A percentile compares a stretch with the other conserved stretches of the same genome.
These are phyloP conservation scores for Odontamblyopus lacepedii DNA, from an alignment of 2,797 vertebrate species.

Conservation along the genomic window DNA sequence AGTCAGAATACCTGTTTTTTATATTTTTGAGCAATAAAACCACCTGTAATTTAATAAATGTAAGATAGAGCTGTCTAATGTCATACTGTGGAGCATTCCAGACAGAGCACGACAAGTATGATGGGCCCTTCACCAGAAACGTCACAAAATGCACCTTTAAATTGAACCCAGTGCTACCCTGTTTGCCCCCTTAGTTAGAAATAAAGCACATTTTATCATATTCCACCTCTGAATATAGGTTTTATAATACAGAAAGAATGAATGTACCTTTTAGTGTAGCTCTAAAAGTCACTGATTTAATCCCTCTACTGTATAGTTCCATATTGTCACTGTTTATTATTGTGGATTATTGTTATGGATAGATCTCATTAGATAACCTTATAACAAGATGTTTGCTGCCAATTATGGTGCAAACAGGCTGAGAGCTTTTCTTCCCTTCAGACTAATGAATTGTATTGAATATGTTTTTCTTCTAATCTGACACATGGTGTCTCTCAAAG, in stretches of 20 bases:
- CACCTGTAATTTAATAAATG: too few species aligned
- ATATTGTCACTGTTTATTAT: not conserved
- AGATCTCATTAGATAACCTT: constrained; percentile 18
- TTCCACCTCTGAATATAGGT: not conserved
- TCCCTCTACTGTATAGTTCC: too few species aligned
- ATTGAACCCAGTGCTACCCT: not conserved
- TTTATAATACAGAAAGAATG: not conserved
- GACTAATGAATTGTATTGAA: constrained; percentile 53
- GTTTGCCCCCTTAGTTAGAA: not conserved
- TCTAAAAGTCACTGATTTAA: not conserved
- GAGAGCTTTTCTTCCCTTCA: constrained; percentile 17
- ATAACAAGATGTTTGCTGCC: too few species aligned
- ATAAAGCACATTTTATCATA: not conserved
- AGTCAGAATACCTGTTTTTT: too few species aligned
- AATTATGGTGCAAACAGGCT: constrained; percentile 16
- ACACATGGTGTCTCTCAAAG: constrained; percentile 27
- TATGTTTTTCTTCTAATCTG: constrained; percentile 27
- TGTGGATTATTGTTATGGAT: constrained; percentile 35
- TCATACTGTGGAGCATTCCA: too few species aligned
- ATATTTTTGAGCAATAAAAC: too few species aligned
- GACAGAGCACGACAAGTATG: too few species aligned
- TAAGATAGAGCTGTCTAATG: too few species aligned
- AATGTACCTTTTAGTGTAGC: not conserved
- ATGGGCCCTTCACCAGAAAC: too few species aligned
- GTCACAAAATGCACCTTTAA: too few species aligned